Percentiles rank a stretch among this genome's conserved stretches.
Evolutionary conservation across 2,113 vertebrate genomes (phyloP).

Genomic region (Xenotilapia flavipinnis): DNA sequence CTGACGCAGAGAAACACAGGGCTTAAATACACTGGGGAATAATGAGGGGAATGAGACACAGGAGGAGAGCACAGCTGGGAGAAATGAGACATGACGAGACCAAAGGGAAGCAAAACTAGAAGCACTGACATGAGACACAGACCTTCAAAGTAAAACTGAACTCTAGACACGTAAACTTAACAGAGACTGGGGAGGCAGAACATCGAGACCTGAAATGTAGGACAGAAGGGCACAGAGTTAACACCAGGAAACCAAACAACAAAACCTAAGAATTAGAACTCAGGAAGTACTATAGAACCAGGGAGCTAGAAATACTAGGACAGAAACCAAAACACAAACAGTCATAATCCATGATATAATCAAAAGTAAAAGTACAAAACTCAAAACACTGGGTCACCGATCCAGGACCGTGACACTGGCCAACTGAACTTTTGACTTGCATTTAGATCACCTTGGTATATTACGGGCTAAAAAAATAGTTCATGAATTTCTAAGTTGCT

Average conservation of each 20-base stretch:
- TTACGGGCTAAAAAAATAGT: neutral
- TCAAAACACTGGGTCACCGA: neutral
- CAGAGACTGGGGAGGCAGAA: neutral
- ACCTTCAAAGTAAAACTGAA: neutral
- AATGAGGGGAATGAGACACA: neutral
- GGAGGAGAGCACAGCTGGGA: neutral
- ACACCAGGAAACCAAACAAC: neutral
- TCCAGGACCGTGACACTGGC: neutral
- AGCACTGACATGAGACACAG: neutral
- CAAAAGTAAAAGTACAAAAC: neutral
- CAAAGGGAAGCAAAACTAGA: neutral
- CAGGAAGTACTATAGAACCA: neutral
- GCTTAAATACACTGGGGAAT: neutral
- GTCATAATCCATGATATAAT: neutral
- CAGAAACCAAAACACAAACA: neutral
- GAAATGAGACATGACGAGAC: neutral
- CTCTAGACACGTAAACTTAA: neutral
- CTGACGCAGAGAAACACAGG: neutral
- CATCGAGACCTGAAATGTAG: neutral
- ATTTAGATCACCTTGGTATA: neutral
- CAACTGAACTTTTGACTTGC: neutral
- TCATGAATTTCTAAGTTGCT: neutral
- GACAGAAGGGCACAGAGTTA: neutral
- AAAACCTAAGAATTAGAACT: neutral
- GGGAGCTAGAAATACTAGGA: neutral